Evolutionary conservation across 2,797 vertebrate genomes (phyloP).

Genomic region (Xenops minutus): DNA sequence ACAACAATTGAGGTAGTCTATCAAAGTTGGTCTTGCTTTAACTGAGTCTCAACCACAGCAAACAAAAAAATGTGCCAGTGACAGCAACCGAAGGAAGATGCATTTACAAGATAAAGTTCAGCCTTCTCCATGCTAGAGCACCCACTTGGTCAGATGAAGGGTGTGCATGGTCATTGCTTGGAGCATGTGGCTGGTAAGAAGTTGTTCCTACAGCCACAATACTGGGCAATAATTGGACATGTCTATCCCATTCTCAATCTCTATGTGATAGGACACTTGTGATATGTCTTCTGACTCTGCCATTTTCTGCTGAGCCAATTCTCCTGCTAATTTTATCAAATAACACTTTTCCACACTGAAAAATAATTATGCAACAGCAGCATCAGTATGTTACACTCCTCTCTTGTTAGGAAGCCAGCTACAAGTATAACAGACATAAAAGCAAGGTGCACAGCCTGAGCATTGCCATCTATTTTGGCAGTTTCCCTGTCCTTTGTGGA

Average conservation of each 20-base stretch:
- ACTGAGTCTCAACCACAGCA: constrained; percentile 28
- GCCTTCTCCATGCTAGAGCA: constrained; percentile 6
- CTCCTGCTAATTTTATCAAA: constrained; percentile 57
- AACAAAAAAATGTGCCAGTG: constrained; percentile 39
- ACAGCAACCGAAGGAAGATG: constrained; percentile 38
- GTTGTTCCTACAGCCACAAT: background rate
- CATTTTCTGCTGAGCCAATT: constrained; percentile 14
- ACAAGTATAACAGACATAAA: background rate
- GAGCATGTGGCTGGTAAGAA: background rate
- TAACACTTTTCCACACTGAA: constrained; percentile 17
- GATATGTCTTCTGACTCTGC: constrained; percentile 21
- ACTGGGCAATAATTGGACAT: constrained; percentile 40
- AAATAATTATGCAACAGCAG: constrained; percentile 23
- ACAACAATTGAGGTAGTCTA: constrained; percentile 17
- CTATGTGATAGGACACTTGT: background rate
- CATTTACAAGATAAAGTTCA: constrained; percentile 40
- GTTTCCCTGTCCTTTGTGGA: background rate
- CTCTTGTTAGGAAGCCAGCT: background rate
- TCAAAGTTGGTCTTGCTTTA: constrained; percentile 62
- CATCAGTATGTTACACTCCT: background rate
- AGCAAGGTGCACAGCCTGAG: background rate
- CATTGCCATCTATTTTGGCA: background rate
- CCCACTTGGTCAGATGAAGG: constrained; percentile 26
- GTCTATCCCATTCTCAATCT: background rate
- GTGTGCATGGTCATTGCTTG: background rate